Evolutionary conservation across 2,888 invertebrate genomes (phyloP).

Genomic region (Incurvaria masculella): DNA sequence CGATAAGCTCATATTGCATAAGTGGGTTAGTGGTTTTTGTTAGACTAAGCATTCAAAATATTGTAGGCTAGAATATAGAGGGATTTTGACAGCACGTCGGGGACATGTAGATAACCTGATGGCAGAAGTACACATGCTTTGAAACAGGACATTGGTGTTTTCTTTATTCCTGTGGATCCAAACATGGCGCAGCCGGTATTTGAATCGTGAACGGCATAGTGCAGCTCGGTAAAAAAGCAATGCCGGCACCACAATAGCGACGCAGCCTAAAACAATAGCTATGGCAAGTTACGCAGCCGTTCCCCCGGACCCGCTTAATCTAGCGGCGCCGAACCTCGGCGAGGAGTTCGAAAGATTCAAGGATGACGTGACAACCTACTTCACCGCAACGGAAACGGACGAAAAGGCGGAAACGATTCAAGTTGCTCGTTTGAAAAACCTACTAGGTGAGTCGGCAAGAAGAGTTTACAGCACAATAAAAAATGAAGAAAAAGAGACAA

Average conservation of each 20-base stretch:
- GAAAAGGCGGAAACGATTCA: neutral
- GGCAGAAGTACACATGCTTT: too few species aligned
- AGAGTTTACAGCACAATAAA: neutral
- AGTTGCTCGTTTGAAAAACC: neutral
- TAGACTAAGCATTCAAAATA: too few species aligned
- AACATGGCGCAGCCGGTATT: neutral
- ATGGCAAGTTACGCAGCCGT: neutral
- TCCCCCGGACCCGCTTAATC: neutral
- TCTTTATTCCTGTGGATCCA: too few species aligned
- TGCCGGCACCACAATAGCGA: too few species aligned
- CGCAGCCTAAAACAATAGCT: neutral
- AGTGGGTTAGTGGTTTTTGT: too few species aligned
- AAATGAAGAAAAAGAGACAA: neutral
- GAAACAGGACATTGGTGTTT: too few species aligned
- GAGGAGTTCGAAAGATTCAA: neutral
- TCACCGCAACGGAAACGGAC: neutral
- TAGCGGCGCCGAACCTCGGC: neutral
- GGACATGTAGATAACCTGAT: too few species aligned
- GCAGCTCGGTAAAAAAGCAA: neutral
- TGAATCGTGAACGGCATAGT: neutral
- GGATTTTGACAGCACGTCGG: too few species aligned
- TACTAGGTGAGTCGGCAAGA: neutral
- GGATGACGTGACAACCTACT: neutral
- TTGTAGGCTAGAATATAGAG: too few species aligned
- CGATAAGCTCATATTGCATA: too few species aligned